Percentiles rank a stretch among this genome's conserved stretches.
Evolutionary conservation across 2,888 invertebrate genomes (phyloP).

Genomic region (Linhomoeus sp.): DNA sequence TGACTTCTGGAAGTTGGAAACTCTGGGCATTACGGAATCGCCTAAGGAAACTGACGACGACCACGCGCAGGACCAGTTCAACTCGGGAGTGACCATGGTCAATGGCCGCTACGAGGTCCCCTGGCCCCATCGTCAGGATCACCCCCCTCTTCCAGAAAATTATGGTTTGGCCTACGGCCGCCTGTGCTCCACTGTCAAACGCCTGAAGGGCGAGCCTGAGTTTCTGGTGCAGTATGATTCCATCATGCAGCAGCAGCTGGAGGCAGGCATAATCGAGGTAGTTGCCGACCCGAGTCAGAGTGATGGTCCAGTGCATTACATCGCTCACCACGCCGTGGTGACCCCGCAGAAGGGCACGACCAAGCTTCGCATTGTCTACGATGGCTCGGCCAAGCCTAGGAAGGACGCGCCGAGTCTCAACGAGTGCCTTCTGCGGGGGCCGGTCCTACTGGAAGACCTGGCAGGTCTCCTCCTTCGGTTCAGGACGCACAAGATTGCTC

Average conservation of each 20-base stretch:
- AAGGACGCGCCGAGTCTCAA: slow-evolving; percentile 6
- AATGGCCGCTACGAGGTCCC: neutral
- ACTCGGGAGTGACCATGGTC: neutral
- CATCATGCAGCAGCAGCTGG: slow-evolving; percentile 5
- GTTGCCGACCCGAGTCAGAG: neutral
- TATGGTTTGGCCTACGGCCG: neutral
- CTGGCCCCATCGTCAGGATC: slow-evolving; percentile 1
- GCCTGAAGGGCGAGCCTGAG: neutral
- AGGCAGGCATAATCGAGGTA: slow-evolving; percentile 6
- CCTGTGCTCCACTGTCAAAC: neutral
- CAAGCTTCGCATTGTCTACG: slow-evolving; percentile 8
- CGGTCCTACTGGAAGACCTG: too few relatives aligned
- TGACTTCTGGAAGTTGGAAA: neutral
- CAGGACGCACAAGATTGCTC: slow-evolving; percentile 1
- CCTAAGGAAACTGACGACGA: neutral
- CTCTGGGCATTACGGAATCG: neutral
- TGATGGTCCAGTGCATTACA: slow-evolving; percentile 2
- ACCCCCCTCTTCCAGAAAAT: slow-evolving; percentile 1
- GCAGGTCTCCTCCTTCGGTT: too few relatives aligned
- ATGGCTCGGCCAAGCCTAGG: too few relatives aligned
- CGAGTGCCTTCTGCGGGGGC: too few relatives aligned
- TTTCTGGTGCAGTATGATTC: slow-evolving; percentile 3
- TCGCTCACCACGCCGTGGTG: slow-evolving; percentile 8
- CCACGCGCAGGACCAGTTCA: neutral
- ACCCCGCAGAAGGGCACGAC: slow-evolving; percentile 7